Conservation (phyloP, 1,140 invertebrate genomes). For the Calliopsis andreniformis region DNA sequence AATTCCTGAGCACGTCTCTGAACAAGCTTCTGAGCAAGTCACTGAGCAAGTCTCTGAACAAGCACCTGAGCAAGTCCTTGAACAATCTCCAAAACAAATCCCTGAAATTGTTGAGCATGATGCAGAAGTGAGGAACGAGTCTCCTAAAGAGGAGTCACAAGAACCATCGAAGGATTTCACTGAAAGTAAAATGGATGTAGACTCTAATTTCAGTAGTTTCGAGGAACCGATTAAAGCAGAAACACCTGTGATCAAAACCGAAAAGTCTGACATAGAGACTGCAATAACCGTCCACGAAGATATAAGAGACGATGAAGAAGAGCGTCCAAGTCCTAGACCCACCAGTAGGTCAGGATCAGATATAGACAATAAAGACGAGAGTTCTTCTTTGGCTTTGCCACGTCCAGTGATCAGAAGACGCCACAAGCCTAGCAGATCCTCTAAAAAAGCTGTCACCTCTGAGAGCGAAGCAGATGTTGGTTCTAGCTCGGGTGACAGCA, state of each 20-base stretch:
- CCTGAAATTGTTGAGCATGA: too few species aligned
- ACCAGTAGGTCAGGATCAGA: conserved; percentile 75
- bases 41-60: too few species aligned
- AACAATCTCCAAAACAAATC: too few species aligned
- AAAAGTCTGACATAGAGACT: conserved; percentile 59
- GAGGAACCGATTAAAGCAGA: conserved; percentile 18
- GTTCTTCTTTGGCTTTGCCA: conserved; percentile 69
- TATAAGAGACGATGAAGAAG: conserved; percentile 52
- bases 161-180: conserved; percentile 30
- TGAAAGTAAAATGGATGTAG: conserved; percentile 4
- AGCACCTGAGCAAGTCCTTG: too few species aligned
- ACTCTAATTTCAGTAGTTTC: conserved; percentile 25
- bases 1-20: too few species aligned
- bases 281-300: conserved; percentile 67
- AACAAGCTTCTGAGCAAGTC: too few species aligned
- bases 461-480: conserved; percentile 84
- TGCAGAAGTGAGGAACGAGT: conserved; percentile 55
- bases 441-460: conserved; percentile 65
- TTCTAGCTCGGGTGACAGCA: conserved; percentile 95
- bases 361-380: conserved; percentile 74
- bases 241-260: conserved; percentile 57
- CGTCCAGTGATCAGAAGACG: conserved; percentile 74
- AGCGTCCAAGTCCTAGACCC: conserved; percentile 57
- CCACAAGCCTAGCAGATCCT: conserved; percentile 71
- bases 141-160: conserved; percentile 56